Conservation (phyloP, 2,113 vertebrate genomes). For the Elephas maximus region DNA sequence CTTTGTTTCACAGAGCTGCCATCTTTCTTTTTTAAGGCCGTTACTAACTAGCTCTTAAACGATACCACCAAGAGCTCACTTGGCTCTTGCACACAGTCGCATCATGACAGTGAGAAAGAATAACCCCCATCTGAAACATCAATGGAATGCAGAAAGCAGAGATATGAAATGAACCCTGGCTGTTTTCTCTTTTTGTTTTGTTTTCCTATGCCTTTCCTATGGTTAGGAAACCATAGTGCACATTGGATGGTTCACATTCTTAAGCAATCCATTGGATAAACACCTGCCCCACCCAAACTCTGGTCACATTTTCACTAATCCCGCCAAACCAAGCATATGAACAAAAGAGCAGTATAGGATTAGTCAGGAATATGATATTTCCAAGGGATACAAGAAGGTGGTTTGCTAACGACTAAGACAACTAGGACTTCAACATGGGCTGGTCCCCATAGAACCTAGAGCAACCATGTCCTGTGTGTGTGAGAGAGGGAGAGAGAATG, state of each 20-base stretch:
- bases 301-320: neutral
- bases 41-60: neutral
- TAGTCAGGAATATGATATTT: constrained; percentile 8
- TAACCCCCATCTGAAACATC: neutral
- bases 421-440: neutral
- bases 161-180: neutral
- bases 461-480: neutral
- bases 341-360: neutral
- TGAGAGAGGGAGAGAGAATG: neutral
- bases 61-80: neutral
- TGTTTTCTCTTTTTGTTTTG: neutral
- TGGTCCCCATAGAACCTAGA: constrained; percentile 15
- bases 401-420: neutral
- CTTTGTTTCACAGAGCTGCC: neutral
- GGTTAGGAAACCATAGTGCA: neutral
- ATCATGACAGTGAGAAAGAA: neutral
- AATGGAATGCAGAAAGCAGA: neutral
- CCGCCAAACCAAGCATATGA: neutral
- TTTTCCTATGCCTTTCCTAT: neutral
- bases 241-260: neutral
- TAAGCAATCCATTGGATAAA: constrained; percentile 6
- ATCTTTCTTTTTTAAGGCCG: neutral
- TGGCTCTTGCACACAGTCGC: neutral
- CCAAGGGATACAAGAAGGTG: neutral
- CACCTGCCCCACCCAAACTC: constrained; percentile 28